A percentile compares a stretch with the other conserved stretches of the same genome.
Evolutionary conservation across 2,797 vertebrate genomes (phyloP).

Genomic region (Anguilla megastoma): DNA sequence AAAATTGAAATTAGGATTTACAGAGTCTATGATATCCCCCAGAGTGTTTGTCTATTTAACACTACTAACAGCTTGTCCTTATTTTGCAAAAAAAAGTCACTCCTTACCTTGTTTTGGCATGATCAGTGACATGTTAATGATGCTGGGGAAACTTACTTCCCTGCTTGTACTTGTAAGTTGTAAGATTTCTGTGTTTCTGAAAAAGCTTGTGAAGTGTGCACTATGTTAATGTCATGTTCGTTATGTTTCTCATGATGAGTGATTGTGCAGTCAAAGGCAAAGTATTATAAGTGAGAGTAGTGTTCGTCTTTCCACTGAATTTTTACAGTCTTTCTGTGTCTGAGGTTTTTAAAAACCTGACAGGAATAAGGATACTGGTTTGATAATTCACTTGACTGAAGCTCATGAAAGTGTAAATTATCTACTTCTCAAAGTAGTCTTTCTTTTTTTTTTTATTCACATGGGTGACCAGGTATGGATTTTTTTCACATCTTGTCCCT

Average conservation of each 20-base stretch:
- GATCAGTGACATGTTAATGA: background rate
- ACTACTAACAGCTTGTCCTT: background rate
- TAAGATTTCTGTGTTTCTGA: background rate
- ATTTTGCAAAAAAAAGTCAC: background rate
- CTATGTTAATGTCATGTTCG: background rate
- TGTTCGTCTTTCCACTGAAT: background rate
- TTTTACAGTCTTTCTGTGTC: background rate
- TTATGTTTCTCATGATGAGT: background rate
- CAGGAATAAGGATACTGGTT: background rate
- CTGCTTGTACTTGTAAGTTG: background rate
- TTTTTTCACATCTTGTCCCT: background rate
- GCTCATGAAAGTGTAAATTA: background rate
- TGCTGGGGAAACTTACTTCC: background rate
- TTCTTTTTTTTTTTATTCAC: background rate
- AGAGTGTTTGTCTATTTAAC: background rate
- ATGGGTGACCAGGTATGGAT: background rate
- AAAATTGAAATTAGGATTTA: background rate
- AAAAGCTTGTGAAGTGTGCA: background rate
- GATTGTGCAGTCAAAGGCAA: background rate
- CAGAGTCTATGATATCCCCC: background rate
- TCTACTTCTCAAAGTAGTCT: background rate
- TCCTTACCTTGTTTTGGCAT: background rate
- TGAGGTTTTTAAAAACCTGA: background rate
- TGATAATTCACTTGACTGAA: background rate
- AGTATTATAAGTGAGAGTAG: background rate